These are phyloP conservation scores for Polypterus senegalus DNA, from an alignment of 2,113 vertebrate genomes.

Conservation along the genomic window DNA sequence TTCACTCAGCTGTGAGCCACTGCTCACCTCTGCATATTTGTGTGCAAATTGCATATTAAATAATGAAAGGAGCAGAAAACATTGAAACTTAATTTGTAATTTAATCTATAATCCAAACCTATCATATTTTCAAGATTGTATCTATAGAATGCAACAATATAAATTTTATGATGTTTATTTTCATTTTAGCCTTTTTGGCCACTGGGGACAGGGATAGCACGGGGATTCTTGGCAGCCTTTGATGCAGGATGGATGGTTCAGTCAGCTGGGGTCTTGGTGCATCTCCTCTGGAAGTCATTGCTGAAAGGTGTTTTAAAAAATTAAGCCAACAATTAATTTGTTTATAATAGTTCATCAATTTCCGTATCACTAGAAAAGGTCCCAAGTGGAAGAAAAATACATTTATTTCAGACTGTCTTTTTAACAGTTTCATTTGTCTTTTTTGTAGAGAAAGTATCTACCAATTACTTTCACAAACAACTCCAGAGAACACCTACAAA, in stretches of 20 bases:
- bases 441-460: constrained; percentile 74
- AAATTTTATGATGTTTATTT: constrained; percentile 7
- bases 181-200: constrained; percentile 85
- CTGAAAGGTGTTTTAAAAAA: constrained; percentile 58
- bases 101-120: no score
- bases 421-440: neutral
- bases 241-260: constrained; percentile 87
- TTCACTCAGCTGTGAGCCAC: no score
- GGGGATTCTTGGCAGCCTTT: constrained; percentile 77
- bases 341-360: no score
- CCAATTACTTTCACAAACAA: constrained; percentile 82
- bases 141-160: no score
- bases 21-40: no score
- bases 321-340: no score
- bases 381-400: neutral
- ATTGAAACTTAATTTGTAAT: no score
- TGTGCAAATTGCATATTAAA: no score
- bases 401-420: neutral
- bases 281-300: constrained; percentile 60
- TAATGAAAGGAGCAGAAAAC: no score
- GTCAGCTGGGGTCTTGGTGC: constrained; percentile 67
- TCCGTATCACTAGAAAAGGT: no score
- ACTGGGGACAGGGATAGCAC: constrained; percentile 78
- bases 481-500: constrained; percentile 80
- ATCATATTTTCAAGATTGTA: no score